Evolutionary conservation across 2,113 vertebrate species (phyloP).

Genomic region (Paraplagusia blochii): DNA sequence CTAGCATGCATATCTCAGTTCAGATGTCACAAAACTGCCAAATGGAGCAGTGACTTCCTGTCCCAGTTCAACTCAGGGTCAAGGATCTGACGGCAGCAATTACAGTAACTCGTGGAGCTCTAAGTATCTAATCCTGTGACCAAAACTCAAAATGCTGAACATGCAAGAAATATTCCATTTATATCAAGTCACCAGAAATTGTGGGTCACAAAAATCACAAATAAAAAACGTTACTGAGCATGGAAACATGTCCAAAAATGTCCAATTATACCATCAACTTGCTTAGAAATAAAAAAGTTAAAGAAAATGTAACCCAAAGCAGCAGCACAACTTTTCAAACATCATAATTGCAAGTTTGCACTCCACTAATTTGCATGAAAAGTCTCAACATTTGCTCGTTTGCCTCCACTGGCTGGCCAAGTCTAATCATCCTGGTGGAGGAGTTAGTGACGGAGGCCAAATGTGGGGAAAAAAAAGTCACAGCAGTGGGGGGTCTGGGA

Average conservation of each 20-base stretch:
- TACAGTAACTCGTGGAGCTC: constrained; percentile 21
- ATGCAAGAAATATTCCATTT: too few species aligned
- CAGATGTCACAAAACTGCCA: constrained; percentile 1
- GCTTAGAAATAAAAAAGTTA: too few species aligned
- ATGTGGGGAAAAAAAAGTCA: constrained; percentile 19
- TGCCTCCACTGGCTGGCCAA: constrained; percentile 28
- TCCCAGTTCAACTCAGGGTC: constrained; percentile 20
- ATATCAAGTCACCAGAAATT: too few species aligned
- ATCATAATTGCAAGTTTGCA: constrained; percentile 26
- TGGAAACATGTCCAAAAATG: too few species aligned
- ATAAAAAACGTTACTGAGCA: too few species aligned
- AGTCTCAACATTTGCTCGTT: constrained; percentile 26
- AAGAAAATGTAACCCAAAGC: not conserved
- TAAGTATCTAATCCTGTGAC: constrained; percentile 18
- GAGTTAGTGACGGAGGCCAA: constrained; percentile 39
- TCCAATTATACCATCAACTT: too few species aligned
- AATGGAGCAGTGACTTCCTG: constrained; percentile 10
- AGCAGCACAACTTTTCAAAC: constrained; percentile 9
- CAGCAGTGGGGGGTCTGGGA: constrained; percentile 33
- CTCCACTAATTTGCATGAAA: constrained; percentile 40
- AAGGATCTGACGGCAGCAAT: not conserved
- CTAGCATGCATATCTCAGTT: not conserved
- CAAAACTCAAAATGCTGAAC: constrained; percentile 11
- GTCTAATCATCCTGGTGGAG: constrained; percentile 54
- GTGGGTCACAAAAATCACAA: too few species aligned